Evolutionary conservation across 2,888 invertebrate species (phyloP).

Genomic region (Plebejus argus): DNA sequence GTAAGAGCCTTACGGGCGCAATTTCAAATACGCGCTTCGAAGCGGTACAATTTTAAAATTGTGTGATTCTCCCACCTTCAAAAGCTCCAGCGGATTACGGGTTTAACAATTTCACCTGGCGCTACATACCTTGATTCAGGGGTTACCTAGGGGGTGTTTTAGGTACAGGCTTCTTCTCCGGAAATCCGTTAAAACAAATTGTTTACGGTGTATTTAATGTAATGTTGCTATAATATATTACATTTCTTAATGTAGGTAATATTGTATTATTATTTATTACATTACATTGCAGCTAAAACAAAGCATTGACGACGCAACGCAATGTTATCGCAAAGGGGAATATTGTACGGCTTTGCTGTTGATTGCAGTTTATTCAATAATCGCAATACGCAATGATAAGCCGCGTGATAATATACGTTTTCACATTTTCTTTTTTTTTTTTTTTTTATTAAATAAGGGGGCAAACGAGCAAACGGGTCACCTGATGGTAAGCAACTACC

Average conservation of each 20-base stretch:
- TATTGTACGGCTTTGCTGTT: too few species aligned
- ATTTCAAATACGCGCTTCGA: not conserved
- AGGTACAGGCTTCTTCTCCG: too few species aligned
- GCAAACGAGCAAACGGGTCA: too few species aligned
- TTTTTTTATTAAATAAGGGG: too few species aligned
- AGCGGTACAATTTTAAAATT: constrained; percentile 17
- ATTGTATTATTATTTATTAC: too few species aligned
- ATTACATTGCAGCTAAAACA: not conserved
- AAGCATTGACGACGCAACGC: not conserved
- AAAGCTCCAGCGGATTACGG: not conserved
- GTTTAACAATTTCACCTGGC: not conserved
- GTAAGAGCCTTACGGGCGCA: constrained; percentile 20
- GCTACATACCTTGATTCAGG: not conserved
- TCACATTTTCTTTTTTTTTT: too few species aligned
- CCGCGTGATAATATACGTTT: not conserved
- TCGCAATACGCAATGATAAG: not conserved
- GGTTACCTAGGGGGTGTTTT: too few species aligned
- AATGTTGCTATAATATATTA: too few species aligned
- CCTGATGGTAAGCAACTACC: too few species aligned
- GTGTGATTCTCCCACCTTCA: not conserved
- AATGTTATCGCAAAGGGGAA: too few species aligned
- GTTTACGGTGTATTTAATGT: not conserved
- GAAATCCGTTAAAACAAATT: not conserved
- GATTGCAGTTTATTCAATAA: not conserved
- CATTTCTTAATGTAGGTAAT: too few species aligned